These are phyloP conservation scores for Neolamprologus sp. DNA, from an alignment of 2,113 vertebrate genomes.

Conservation along the genomic window DNA sequence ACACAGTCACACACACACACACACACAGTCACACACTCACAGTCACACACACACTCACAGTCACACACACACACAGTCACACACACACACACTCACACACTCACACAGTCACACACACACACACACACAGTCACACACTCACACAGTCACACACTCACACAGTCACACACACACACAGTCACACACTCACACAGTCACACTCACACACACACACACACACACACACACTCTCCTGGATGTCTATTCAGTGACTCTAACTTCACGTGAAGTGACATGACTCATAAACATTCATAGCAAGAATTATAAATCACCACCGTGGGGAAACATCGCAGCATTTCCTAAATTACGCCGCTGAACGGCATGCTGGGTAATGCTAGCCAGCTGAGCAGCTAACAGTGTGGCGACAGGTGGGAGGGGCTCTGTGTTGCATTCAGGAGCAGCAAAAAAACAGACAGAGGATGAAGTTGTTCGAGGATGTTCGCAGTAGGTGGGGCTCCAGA, in stretches of 20 bases:
- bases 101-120: no score
- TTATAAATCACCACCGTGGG: fast-evolving
- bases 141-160: background rate
- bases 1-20: no score
- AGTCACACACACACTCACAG: no score
- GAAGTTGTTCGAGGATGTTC: background rate
- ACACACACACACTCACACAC: background rate
- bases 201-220: background rate
- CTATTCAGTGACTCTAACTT: constrained; percentile 20
- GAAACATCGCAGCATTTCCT: background rate
- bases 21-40: no score
- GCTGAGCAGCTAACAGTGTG: background rate
- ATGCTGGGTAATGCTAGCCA: background rate
- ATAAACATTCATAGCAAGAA: background rate
- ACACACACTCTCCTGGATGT: background rate
- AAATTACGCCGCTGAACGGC: background rate
- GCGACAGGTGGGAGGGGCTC: background rate
- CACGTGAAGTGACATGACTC: background rate
- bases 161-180: background rate
- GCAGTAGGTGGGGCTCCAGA: background rate
- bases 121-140: no score
- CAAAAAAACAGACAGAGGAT: background rate
- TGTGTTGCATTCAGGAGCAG: background rate
- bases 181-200: no score
- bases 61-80: background rate